phyloP scores from a whole-genome alignment of 2,888 invertebrate genomes.

The Isoperla grammatica region DNA sequence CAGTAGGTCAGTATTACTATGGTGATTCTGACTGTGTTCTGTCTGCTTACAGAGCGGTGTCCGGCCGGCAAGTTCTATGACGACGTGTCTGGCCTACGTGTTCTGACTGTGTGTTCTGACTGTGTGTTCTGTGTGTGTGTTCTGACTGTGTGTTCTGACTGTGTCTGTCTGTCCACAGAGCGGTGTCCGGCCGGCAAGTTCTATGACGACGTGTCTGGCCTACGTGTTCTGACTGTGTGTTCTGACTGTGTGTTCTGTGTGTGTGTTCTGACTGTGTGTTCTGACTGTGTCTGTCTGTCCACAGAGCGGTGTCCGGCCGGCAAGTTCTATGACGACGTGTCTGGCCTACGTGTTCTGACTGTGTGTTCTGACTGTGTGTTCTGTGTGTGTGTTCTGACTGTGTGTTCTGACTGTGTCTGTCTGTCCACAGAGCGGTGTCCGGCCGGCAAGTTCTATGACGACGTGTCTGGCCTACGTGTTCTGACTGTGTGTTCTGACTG shows the following conservation, averaged over 20 bases:
- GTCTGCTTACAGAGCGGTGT: conserved; percentile 64
- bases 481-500: too few species aligned
- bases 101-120: too few species aligned
- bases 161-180: conserved; percentile 48
- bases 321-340: conserved; percentile 85
- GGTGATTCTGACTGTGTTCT: too few species aligned
- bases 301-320: conserved; percentile 87
- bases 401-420: too few species aligned
- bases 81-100: conserved; percentile 79
- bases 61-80: conserved; percentile 93
- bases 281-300: conserved; percentile 21
- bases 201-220: conserved; percentile 80
- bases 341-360: conserved; percentile 84
- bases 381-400: too few species aligned
- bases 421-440: conserved; percentile 89
- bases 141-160: too few species aligned
- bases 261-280: too few species aligned
- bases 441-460: conserved; percentile 90
- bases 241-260: too few species aligned
- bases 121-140: too few species aligned
- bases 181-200: conserved; percentile 92
- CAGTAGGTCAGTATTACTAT: too few species aligned
- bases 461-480: conserved; percentile 80
- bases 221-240: too few species aligned
- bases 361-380: too few species aligned